These are phyloP conservation scores for Lasioglossum albipes DNA, from an alignment of 1,140 invertebrate genomes.

Conservation along the genomic window DNA sequence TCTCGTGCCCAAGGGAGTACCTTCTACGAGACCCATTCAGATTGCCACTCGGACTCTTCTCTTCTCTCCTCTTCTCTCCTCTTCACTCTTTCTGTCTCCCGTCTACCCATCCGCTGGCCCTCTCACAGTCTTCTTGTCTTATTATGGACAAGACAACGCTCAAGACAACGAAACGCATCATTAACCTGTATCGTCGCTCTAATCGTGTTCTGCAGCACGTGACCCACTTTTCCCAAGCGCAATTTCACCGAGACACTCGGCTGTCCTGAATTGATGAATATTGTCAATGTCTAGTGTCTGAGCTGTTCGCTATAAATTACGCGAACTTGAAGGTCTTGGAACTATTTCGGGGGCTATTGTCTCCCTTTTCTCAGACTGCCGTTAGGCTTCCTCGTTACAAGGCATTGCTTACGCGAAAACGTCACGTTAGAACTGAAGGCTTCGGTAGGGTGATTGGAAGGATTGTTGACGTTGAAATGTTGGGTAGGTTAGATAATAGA, in stretches of 20 bases:
- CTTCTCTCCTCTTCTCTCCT: background rate
- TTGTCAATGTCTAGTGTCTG: background rate
- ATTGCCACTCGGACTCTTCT: conserved; percentile 52
- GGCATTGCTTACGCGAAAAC: too few species aligned
- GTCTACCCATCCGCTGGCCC: background rate
- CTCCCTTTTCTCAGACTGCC: background rate
- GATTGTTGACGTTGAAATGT: background rate
- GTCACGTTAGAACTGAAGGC: too few species aligned
- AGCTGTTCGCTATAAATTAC: background rate
- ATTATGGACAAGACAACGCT: conserved; percentile 5
- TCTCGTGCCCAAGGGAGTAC: conserved; percentile 52
- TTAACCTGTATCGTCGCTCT: conserved; percentile 47
- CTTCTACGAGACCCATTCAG: conserved; percentile 57
- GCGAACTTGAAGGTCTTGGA: background rate
- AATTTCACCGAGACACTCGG: background rate
- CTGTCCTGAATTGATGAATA: background rate
- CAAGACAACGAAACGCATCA: conserved; percentile 42
- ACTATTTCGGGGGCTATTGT: too few species aligned
- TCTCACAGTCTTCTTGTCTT: conserved; percentile 3
- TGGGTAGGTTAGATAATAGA: background rate
- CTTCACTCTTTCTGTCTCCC: background rate
- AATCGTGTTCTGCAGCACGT: background rate
- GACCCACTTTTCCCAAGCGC: background rate
- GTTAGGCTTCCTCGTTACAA: background rate
- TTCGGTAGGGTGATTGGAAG: too few species aligned